Base-by-base conservation (phyloP, 2,113 vertebrate genomes). In the Barnardius zonarius region DNA sequence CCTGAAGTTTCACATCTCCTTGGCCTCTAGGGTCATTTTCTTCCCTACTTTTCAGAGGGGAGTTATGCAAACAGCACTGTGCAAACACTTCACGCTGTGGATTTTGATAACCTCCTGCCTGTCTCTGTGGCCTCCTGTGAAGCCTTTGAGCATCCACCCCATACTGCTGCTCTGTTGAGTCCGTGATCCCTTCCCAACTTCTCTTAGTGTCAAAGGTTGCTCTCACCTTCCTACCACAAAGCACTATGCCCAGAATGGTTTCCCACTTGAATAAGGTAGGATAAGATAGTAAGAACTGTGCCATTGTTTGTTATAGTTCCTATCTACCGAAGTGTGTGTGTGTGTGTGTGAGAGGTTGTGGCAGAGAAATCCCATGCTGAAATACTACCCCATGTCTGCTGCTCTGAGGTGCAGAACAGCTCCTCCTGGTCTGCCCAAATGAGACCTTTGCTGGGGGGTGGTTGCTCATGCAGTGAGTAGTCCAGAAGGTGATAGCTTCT, bases 261-360 rank as follows among this genome's bases (percentile, higher is more conserved):
- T 76, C 31, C 24, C 31, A 19, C 15, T 72, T 64, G 17, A 20
- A 39, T 3, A 37, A 10, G 20, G 15, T 12, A 39, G 46, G 39
- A 25, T 57, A 41, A 41, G n/a, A 22, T 67, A 23, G 19, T 7
- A 10, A 54, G 22, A 64, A 10, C 43, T 24, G 5, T 31, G 1
- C 1, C 1, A 1, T 1, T 30, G 61, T 23, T 19, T 13, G 1
- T 17, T 27, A 28, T 19, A 37, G 14, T 4, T 59, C 19, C 24
- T 15, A 6, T 10, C 48, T 35, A 4, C 15, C 17, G 1, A 25
- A 27, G 5, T 1, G 4, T 28, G 18, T 16, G 14, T 11, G 23
- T 37, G 41, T 35, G 18, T 16, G 14, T 11, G 23, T 37, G 41
- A 33, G 68, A 64, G 61, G 15, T 17, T 28, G n/a, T 5, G 35